Evolutionary conservation across 2,113 vertebrate genomes (phyloP), one percentile per base, ranked within the genome.

Genomic region (Azemiops feae): DNA sequence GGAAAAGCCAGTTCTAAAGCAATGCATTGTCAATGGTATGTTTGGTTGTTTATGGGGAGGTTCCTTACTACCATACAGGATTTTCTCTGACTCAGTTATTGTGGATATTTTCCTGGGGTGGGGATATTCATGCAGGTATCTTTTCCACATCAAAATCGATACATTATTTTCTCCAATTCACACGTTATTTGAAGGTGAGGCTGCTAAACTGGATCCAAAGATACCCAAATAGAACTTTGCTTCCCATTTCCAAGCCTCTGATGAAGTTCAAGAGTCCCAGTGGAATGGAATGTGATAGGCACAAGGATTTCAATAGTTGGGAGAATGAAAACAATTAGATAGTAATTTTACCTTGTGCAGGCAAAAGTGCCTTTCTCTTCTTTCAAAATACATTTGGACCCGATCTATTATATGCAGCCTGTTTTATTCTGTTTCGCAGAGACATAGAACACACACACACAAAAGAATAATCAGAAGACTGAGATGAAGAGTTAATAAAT

Each of bases 1-100:
- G 99, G 99, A 99, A 96, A 99, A 98, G 96, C 98, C 98, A 58
- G 91, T 98, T 97, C 97, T 99, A 94, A 99, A 98, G 96, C 98
- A 98, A 91, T 94, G 96, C 27, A 94, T 96, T 89, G 25, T 96
- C 96, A 95, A 97, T 93, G 95, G 96, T 98, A 98, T 95, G 98
- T 98, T 87, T 94, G 96, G 93, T 93, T 91, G 95, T 27, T 53
- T 53, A 4, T 27, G 4, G 9, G 43, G 43, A 39, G 8, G 39
- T 92, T 85, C 87, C 94, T 95, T 20, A 86, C 39, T 85, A 45
- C 7, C n/a, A 5, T 50, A 53, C 7, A 58, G 23, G 18, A 52
- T 52, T 20, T 90, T 90, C 58, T 45, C 18, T 57, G 52, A 91
- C 20, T 30, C 43, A 9, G 6, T 22, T 90, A 23, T 91, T 55